Evolutionary conservation across 2,797 vertebrate genomes (phyloP).

Genomic region (Cercopithecus neglectus): DNA sequence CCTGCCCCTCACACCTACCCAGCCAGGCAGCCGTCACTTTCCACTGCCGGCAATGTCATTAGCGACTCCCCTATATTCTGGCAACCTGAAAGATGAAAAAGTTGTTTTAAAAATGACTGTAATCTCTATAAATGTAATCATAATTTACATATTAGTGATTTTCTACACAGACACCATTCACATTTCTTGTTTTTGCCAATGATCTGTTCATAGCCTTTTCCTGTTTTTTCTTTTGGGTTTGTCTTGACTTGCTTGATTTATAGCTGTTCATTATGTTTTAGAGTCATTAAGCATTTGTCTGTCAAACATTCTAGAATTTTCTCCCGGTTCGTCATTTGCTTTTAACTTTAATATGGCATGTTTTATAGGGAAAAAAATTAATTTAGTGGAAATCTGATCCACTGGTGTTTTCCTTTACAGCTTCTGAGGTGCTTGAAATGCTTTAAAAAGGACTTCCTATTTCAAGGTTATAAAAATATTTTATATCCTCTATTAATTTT

Average conservation of each 20-base stretch:
- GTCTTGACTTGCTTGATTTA: neutral
- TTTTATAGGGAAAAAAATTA: neutral
- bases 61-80: neutral
- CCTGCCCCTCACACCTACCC: neutral
- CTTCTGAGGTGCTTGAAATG: neutral
- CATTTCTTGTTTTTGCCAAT: neutral
- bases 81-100: neutral
- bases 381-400: neutral
- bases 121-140: neutral
- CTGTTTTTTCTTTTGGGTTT: neutral
- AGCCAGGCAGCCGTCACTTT: neutral
- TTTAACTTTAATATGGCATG: neutral
- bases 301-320: slow-evolving; percentile 12
- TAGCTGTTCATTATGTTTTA: neutral
- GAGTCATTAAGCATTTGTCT: neutral
- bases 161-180: neutral
- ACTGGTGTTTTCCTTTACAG: neutral
- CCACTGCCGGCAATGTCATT: neutral
- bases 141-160: neutral
- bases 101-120: neutral
- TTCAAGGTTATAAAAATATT: neutral
- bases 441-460: neutral
- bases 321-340: neutral
- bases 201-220: neutral
- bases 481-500: neutral